Evolutionary conservation across 2,888 invertebrate genomes (phyloP).

Genomic region (Drosophila robusta): DNA sequence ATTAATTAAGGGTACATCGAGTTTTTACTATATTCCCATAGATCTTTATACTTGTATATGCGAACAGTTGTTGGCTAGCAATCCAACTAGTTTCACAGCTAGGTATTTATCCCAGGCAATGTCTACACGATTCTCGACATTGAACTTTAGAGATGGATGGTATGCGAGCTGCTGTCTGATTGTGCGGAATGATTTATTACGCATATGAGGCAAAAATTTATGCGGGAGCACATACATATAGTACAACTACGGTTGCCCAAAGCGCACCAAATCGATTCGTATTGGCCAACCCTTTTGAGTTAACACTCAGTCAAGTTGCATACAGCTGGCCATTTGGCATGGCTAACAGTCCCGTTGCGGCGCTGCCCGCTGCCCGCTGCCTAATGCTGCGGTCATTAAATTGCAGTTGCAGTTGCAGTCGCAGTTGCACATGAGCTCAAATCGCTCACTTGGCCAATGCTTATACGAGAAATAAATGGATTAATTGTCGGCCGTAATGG

Average conservation of each 20-base stretch:
- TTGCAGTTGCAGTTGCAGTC: slow-evolving; percentile 38
- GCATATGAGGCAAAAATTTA: slow-evolving; percentile 25
- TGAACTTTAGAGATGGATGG: slow-evolving; percentile 50
- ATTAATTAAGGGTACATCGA: slow-evolving; percentile 8
- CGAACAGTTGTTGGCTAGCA: slow-evolving; percentile 16
- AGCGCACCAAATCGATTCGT: slow-evolving; percentile 28
- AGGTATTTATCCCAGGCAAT: slow-evolving; percentile 4
- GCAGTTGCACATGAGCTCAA: slow-evolving; percentile 25
- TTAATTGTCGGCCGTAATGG: slow-evolving; percentile 53
- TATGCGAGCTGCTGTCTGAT: slow-evolving; percentile 34
- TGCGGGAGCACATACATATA: slow-evolving; percentile 32
- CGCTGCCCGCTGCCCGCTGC: neutral
- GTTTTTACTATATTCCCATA: neutral
- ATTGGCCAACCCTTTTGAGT: slow-evolving; percentile 41
- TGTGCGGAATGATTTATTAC: slow-evolving; percentile 45
- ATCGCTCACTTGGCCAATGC: slow-evolving; percentile 61
- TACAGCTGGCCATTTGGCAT: slow-evolving; percentile 11
- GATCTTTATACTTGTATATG: slow-evolving; percentile 11
- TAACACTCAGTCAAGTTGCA: slow-evolving; percentile 3
- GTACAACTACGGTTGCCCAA: neutral
- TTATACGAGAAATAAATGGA: slow-evolving; percentile 56
- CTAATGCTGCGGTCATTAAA: slow-evolving; percentile 24
- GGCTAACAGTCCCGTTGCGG: slow-evolving; percentile 14
- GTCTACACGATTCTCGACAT: slow-evolving; percentile 41
- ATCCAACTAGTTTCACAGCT: slow-evolving; percentile 23